Base-by-base conservation (phyloP, 1,140 invertebrate species). In the Phthorimaea operculella region DNA sequence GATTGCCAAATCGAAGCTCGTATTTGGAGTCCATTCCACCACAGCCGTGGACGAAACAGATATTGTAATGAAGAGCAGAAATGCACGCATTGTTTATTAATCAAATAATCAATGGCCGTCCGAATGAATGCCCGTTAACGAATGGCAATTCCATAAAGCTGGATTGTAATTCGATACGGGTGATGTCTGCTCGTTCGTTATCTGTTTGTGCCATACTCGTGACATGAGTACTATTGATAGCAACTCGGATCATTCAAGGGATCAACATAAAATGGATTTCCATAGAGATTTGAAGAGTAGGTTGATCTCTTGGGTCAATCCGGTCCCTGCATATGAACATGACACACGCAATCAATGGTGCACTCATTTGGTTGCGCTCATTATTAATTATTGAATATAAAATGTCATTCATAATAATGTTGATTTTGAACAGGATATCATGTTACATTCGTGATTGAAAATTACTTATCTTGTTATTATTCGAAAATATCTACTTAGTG, bases 11-110 rank as follows among this genome's bases (percentile, higher is more conserved):
- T 77, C 76, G 52, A 83, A 79, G 59, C 66, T 76, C 28, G 68
- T 66, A 51, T 69, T 76, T 17, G 76, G 78, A 39, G 77, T 52
- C 74, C 77, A 84, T 52, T 63, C 74, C 8, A 84, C 79, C 52
- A 56, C 59, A 8, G 66, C 51, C 17, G 69, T 56, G 14, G 64
- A 66, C 21, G 63, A 52, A 7, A 62, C 45, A 47, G 55, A 49
- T 18, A 74, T 57, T 34, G 60, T 44, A 42, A 47, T 34, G n/a
- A 18, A 62, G 16, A 70, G 33, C 15, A 47, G 5, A 47, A 59
- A 70, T 60, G 28, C 51, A 28, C 15, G 33, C 57, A 52, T 11
- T 18, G 21, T 50, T 50, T 18, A 50, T 50, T 50, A 18, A 4
- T n/a, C 10, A 28, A 50, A 14, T 39, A 47, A 47, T 47, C 45